Base-by-base conservation (phyloP, 2,888 invertebrate genomes). In the Molanna angustata region DNA sequence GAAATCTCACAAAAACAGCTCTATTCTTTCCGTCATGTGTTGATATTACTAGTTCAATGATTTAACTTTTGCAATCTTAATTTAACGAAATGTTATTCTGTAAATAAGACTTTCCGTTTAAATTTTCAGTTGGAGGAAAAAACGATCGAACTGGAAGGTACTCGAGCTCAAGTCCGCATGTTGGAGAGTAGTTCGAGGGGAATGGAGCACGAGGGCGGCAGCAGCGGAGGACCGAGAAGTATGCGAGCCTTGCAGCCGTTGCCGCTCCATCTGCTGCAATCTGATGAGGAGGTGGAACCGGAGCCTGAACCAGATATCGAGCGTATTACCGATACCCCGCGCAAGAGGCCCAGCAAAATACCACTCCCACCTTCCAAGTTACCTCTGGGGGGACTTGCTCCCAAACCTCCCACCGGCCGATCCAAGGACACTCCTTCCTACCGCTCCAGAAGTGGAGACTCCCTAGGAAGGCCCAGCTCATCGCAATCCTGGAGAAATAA, bases 71-170 rank as follows among this genome's bases (percentile, higher is more conserved):
- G n/a, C n/a, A n/a, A n/a, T n/a, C n/a, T n/a, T n/a, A n/a, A n/a
- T n/a, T n/a, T n/a, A n/a, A n/a, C n/a, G n/a, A n/a, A n/a, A n/a
- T n/a, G n/a, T n/a, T n/a, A n/a, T n/a, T n/a, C n/a, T n/a, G n/a
- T n/a, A n/a, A n/a, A n/a, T n/a, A n/a, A n/a, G n/a, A n/a, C n/a
- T n/a, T n/a, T n/a, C n/a, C 14, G n/a, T 37, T 37, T 21, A 16
- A 31, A 9, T 57, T 69, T 68, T 13, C 75, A 91, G 89, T 71
- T 91, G 63, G 89, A 89, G 69, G 90, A 91, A 69, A 85, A 86
- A 67, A 87, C 83, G 64, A 89, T 90, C 63, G 89, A 91, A 67
- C 65, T 90, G 63, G 90, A 90, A 69, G 89, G 90, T n/a, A 88
- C 90, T 13, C 78, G 83, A 58, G 90, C 90, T 1, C 81, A 84